Conservation (phyloP, 2,888 invertebrate species). For the Brachypalpus laphriformis region DNA sequence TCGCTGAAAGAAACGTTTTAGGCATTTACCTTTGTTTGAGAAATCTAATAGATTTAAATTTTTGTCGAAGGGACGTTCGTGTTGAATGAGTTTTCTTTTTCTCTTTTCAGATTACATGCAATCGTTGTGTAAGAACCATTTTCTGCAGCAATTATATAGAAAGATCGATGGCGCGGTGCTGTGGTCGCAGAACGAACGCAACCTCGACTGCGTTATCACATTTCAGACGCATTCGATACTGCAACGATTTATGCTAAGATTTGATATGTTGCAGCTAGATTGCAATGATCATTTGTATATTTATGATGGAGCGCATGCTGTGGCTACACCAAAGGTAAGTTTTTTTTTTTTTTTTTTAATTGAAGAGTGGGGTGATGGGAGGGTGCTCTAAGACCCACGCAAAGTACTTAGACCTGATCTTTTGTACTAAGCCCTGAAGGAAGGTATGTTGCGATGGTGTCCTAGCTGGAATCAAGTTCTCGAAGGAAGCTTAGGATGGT, state of each 20-base stretch:
- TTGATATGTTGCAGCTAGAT: conserved; percentile 95
- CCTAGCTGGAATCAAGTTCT: too few relatives aligned
- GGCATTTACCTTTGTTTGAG: conserved; percentile 22
- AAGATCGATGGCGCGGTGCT: conserved; percentile 96
- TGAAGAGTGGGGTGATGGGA: too few relatives aligned
- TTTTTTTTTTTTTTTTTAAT: too few relatives aligned
- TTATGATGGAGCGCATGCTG: conserved; percentile 96
- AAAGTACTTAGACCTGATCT: too few relatives aligned
- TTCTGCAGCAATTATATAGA: conserved; percentile 93
- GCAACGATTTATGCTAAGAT: conserved; percentile 96
- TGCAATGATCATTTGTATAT: conserved; percentile 97
- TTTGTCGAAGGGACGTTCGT: conserved; percentile 10
- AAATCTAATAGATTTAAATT: conserved; percentile 52
- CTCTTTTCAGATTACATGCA: conserved; percentile 91
- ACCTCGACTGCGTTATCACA: conserved; percentile 95
- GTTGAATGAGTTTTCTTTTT: conserved; percentile 63
- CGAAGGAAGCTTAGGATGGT: too few relatives aligned
- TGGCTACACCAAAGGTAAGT: conserved; percentile 92
- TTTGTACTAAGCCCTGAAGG: too few relatives aligned
- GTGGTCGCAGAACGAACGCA: conserved; percentile 94
- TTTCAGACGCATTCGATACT: conserved; percentile 97
- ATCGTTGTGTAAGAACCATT: conserved; percentile 94
- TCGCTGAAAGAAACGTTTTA: conserved; percentile 16
- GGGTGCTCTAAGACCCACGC: too few relatives aligned
- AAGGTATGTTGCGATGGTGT: too few relatives aligned